Percentiles rank a stretch among this genome's conserved stretches.
Evolutionary conservation across 2,797 vertebrate genomes (phyloP).

Genomic region (Phoeniculus purpureus): DNA sequence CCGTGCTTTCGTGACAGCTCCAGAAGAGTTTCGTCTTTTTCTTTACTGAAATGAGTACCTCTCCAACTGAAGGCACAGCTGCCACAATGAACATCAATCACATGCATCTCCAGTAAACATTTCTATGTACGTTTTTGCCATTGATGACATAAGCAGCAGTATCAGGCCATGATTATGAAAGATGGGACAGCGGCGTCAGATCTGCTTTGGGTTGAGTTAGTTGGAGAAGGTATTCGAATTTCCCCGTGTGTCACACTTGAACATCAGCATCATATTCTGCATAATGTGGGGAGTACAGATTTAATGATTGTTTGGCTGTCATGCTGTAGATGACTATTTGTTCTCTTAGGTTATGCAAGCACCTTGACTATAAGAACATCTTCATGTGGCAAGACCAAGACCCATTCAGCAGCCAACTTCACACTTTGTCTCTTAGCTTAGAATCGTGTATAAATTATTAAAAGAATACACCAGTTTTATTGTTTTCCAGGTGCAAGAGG

Average conservation of each 20-base stretch:
- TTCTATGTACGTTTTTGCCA: neutral
- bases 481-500: slow-evolving; percentile 76
- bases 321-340: neutral
- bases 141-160: neutral
- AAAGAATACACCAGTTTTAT: neutral
- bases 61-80: neutral
- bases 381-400: neutral
- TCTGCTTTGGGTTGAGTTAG: neutral
- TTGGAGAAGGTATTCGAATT: neutral
- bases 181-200: neutral
- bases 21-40: neutral
- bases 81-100: neutral
- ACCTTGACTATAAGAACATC: neutral
- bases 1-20: neutral
- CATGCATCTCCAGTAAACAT: neutral
- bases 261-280: neutral
- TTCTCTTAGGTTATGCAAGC: neutral
- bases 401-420: neutral
- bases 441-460: neutral
- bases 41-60: neutral
- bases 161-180: neutral
- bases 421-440: neutral
- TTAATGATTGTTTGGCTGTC: neutral
- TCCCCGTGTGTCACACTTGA: neutral
- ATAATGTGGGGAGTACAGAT: neutral